These are phyloP conservation scores for Cephus cinctus DNA, from an alignment of 1,140 invertebrate species.

Conservation along the genomic window DNA sequence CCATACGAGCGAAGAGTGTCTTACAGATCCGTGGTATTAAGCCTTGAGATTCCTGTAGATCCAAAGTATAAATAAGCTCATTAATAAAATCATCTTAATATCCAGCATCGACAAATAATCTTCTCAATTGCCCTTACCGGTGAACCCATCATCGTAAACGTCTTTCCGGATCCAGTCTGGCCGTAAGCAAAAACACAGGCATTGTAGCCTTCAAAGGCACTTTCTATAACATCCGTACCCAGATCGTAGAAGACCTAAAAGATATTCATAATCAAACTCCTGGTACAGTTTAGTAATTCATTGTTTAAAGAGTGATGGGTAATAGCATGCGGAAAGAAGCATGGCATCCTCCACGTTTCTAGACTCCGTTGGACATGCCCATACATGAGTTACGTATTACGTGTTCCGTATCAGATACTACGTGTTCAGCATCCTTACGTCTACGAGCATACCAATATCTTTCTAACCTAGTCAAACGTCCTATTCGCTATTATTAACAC, in stretches of 20 bases:
- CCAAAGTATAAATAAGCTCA: conserved; percentile 10
- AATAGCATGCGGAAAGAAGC: too few species aligned
- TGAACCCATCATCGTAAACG: conserved; percentile 98
- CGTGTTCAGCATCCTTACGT: too few species aligned
- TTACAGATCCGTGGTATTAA: conserved; percentile 86
- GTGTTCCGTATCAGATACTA: too few species aligned
- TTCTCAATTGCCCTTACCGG: conserved; percentile 52
- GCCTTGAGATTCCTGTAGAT: conserved; percentile 72
- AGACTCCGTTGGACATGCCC: too few species aligned
- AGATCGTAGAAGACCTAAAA: conserved; percentile 81
- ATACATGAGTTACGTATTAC: too few species aligned
- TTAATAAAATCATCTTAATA: conserved; percentile 5
- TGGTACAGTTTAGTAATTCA: too few species aligned
- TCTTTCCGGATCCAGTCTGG: conserved; percentile 95
- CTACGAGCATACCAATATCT: too few species aligned
- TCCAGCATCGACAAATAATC: conserved; percentile 4
- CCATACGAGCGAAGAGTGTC: conserved; percentile 72
- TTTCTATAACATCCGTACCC: conserved; percentile 87
- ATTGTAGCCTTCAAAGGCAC: conserved; percentile 96
- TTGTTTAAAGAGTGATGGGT: too few species aligned
- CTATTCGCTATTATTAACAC: too few species aligned
- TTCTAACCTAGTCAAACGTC: too few species aligned
- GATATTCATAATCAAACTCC: too few species aligned
- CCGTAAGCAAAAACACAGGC: conserved; percentile 96
- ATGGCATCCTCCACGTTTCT: too few species aligned